These are phyloP conservation scores for Formica selysi DNA, from an alignment of 1,140 invertebrate species.

Conservation along the genomic window DNA sequence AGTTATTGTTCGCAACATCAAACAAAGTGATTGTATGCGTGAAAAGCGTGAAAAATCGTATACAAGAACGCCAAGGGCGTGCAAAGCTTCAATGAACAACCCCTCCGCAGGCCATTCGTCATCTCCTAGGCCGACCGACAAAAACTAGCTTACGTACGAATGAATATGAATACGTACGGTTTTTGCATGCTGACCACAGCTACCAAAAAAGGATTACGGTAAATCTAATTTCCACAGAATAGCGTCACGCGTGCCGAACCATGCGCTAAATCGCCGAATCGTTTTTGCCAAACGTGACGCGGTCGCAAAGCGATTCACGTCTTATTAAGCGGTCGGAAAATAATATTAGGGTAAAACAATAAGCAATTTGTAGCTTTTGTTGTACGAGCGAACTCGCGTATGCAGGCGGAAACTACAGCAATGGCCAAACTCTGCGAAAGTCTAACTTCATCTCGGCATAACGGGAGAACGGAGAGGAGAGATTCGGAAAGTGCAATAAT, in stretches of 20 bases:
- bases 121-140: slow-evolving; percentile 66
- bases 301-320: slow-evolving; percentile 43
- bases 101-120: slow-evolving; percentile 74
- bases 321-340: slow-evolving; percentile 48
- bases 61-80: slow-evolving; percentile 65
- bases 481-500: slow-evolving; percentile 59
- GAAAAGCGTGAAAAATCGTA: slow-evolving; percentile 78
- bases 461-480: slow-evolving; percentile 13
- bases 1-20: slow-evolving; percentile 67
- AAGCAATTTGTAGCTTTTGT: slow-evolving; percentile 61
- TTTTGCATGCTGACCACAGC: slow-evolving; percentile 41
- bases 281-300: slow-evolving; percentile 15
- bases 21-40: slow-evolving; percentile 62
- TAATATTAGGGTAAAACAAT: slow-evolving; percentile 61
- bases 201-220: slow-evolving; percentile 57
- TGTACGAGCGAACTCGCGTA: slow-evolving; percentile 28
- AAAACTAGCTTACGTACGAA: slow-evolving; percentile 77
- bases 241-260: background rate
- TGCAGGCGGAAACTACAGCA: slow-evolving; percentile 35
- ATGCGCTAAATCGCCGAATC: slow-evolving; percentile 8
- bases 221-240: slow-evolving; percentile 55
- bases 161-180: slow-evolving; percentile 68
- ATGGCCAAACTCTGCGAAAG: slow-evolving; percentile 44
- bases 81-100: slow-evolving; percentile 70
- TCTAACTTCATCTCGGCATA: slow-evolving; percentile 53